Evolutionary conservation across 2,113 vertebrate species (phyloP).

Genomic region (Eubucco bourcierii): DNA sequence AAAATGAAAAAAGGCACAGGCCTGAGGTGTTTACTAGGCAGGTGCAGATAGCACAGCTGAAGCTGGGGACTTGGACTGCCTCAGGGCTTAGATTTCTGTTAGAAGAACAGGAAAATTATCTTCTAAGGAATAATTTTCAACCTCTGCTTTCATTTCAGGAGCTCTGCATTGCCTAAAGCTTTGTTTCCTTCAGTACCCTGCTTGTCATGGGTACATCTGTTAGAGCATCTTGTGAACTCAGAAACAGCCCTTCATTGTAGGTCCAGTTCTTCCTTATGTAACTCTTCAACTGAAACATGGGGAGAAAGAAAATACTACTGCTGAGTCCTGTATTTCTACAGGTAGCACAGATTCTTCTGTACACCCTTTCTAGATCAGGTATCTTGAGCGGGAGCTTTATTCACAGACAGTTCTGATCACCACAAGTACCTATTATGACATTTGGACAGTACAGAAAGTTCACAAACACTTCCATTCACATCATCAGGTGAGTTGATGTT

Average conservation of each 20-base stretch:
- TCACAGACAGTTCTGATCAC: neutral
- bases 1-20: neutral
- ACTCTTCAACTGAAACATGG: neutral
- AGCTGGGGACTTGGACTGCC: neutral
- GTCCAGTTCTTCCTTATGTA: neutral
- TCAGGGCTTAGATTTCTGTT: neutral
- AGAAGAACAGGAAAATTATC: neutral
- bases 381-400: neutral
- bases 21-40: neutral
- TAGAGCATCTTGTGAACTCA: neutral
- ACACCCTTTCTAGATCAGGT: neutral
- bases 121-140: neutral
- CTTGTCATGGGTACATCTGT: neutral
- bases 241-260: neutral
- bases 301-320: neutral
- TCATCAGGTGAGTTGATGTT: neutral
- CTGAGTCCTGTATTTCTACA: neutral
- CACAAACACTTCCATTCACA: neutral
- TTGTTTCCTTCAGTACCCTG: neutral
- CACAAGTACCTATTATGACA: neutral
- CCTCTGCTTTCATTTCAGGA: neutral
- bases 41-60: neutral
- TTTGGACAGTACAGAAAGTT: neutral
- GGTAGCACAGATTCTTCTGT: neutral
- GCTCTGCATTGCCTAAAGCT: neutral